Evolutionary conservation across 2,797 vertebrate species (phyloP).

Genomic region (Tolypeutes matacus): DNA sequence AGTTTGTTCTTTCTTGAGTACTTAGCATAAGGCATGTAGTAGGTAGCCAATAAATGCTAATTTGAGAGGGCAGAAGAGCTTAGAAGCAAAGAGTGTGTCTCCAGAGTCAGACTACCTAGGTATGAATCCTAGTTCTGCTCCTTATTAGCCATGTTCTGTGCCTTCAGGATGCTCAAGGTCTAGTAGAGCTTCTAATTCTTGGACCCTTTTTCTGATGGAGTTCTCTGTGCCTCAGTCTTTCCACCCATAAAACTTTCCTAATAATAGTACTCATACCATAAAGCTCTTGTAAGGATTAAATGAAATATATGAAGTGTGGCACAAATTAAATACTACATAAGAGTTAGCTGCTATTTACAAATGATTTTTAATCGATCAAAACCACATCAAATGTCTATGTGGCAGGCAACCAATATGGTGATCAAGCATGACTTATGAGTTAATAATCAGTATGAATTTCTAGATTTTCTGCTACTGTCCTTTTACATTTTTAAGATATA

Average conservation of each 20-base stretch:
- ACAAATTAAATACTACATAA: neutral
- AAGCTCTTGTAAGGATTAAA: neutral
- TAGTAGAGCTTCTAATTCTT: neutral
- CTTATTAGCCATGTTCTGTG: neutral
- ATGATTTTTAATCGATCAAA: conserved; percentile 37
- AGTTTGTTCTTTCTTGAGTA: neutral
- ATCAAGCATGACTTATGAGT: neutral
- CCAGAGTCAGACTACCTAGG: too few relatives aligned
- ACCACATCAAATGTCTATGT: neutral
- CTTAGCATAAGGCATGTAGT: neutral
- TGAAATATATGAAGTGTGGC: conserved; percentile 13
- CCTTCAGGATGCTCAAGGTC: neutral
- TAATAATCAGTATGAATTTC: neutral
- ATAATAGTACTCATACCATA: neutral
- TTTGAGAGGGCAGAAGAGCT: neutral
- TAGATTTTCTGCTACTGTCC: neutral
- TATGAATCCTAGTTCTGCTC: neutral
- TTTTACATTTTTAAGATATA: neutral
- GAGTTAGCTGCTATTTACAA: neutral
- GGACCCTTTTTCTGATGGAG: neutral
- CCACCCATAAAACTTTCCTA: neutral
- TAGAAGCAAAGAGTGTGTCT: neutral
- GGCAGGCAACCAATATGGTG: neutral
- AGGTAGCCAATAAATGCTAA: neutral
- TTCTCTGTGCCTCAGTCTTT: neutral